Percentiles rank a stretch among this genome's conserved stretches.
Conservation (phyloP, 2,113 vertebrate genomes). For the Thamnophis sirtalis region DNA sequence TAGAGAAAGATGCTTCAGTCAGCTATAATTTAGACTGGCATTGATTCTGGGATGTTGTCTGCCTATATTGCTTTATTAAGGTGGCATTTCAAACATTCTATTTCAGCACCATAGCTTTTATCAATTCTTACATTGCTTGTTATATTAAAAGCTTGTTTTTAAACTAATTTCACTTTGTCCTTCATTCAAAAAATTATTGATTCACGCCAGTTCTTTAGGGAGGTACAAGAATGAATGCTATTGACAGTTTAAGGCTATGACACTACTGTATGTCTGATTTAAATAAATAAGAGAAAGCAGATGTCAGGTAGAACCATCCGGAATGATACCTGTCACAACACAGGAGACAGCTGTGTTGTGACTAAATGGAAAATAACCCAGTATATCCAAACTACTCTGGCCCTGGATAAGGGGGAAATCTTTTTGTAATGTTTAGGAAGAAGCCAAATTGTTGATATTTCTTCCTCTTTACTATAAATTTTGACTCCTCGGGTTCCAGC, state of each 20-base stretch:
- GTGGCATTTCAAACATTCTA: background rate
- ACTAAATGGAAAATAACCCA: background rate
- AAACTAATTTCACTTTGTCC: constrained; percentile 24
- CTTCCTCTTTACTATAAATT: background rate
- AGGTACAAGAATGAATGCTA: constrained; percentile 24
- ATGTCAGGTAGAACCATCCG: constrained; percentile 52
- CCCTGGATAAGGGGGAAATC: background rate
- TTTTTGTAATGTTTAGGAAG: background rate
- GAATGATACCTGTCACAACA: background rate
- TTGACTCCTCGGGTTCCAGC: background rate
- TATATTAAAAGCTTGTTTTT: constrained; percentile 5
- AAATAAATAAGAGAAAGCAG: constrained; percentile 52
- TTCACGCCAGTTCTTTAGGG: constrained; percentile 23
- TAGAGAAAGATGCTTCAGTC: background rate
- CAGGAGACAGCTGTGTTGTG: background rate
- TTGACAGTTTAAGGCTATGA: constrained; percentile 55
- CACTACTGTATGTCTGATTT: constrained; percentile 50
- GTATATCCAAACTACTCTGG: background rate
- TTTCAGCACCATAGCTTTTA: background rate
- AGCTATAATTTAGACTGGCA: background rate
- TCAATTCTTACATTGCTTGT: constrained; percentile 4
- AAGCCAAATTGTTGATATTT: background rate
- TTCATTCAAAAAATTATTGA: constrained; percentile 27
- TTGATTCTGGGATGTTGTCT: background rate
- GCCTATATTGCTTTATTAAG: background rate